These are phyloP conservation scores for Chymomyza fuscimana DNA, from an alignment of 2,888 invertebrate species.

Conservation along the genomic window DNA sequence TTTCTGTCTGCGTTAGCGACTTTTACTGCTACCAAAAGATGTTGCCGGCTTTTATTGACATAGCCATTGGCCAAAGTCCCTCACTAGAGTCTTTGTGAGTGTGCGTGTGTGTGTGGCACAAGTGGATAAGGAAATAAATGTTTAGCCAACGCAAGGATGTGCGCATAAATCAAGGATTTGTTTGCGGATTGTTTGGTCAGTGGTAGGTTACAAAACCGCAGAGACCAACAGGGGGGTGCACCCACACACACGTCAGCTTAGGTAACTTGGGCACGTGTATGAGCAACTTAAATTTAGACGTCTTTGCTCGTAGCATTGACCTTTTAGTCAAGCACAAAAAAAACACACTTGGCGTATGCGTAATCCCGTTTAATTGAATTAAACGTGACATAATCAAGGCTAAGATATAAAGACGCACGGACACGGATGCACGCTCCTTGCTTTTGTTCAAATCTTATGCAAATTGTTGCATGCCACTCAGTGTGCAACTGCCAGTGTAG, in stretches of 20 bases:
- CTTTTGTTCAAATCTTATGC: slow-evolving; percentile 19
- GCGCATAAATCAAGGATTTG: slow-evolving; percentile 76
- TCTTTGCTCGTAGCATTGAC: slow-evolving; percentile 56
- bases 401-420: neutral
- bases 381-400: slow-evolving; percentile 65
- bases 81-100: neutral
- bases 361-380: slow-evolving; percentile 70
- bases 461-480: slow-evolving; percentile 41
- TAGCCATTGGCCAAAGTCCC: neutral
- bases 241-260: slow-evolving; percentile 42
- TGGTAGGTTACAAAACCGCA: slow-evolving; percentile 17
- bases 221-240: neutral
- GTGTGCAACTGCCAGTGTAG: slow-evolving; percentile 58
- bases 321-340: slow-evolving; percentile 28
- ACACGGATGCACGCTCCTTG: neutral
- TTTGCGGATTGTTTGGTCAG: slow-evolving; percentile 66
- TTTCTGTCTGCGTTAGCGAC: slow-evolving; percentile 44
- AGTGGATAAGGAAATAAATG: slow-evolving; percentile 76
- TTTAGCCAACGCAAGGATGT: slow-evolving; percentile 67
- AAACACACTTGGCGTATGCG: slow-evolving; percentile 59
- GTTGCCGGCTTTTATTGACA: slow-evolving; percentile 19
- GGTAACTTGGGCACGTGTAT: slow-evolving; percentile 47
- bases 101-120: slow-evolving; percentile 52
- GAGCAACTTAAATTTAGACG: slow-evolving; percentile 38
- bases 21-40: slow-evolving; percentile 54